Conservation (phyloP, 2,888 invertebrate genomes). For the Ophion ellenae region DNA sequence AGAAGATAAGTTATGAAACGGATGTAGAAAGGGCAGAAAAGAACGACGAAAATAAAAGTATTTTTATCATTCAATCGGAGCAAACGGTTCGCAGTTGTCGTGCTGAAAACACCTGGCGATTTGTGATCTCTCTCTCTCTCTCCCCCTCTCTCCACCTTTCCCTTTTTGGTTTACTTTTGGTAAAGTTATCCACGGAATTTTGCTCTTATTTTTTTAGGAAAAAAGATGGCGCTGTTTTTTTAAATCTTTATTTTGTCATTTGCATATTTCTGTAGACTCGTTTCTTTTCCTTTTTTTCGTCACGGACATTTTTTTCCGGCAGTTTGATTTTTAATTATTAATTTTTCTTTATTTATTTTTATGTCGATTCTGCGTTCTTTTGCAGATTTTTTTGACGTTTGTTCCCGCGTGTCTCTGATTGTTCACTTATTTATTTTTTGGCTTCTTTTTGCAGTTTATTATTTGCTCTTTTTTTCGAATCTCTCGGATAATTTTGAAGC, state of each 20-base stretch:
- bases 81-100: neutral
- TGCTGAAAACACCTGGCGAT: neutral
- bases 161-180: neutral
- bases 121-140: neutral
- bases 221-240: neutral
- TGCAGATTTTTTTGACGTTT: no score
- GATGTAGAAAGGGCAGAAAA: neutral
- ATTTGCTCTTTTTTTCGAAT: no score
- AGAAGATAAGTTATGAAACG: slow-evolving; percentile 28
- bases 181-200: neutral
- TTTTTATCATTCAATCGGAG: neutral
- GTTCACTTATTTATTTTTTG: no score
- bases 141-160: neutral
- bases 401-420: no score
- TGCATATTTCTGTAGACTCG: no score
- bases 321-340: no score
- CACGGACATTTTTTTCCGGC: no score
- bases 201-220: neutral
- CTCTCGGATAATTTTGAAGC: no score
- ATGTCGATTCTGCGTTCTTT: no score
- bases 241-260: neutral
- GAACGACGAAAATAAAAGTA: neutral
- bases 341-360: no score
- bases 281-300: no score
- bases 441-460: no score